Evolutionary conservation across 2,888 invertebrate genomes (phyloP).

Genomic region (Lycia hirtaria): DNA sequence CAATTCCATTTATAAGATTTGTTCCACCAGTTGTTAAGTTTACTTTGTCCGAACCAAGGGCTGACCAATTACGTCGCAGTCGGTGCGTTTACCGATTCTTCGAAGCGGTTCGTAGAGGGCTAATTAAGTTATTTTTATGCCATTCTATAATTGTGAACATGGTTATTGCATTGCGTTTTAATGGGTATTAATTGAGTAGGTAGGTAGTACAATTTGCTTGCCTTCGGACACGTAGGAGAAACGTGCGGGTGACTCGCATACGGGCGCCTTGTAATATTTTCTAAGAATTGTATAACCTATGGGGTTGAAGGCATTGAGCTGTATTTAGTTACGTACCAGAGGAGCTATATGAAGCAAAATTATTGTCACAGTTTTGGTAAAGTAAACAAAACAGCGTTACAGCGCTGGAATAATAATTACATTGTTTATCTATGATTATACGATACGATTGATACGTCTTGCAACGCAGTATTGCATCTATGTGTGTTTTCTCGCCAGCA

Average conservation of each 20-base stretch:
- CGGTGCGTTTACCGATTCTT: constrained; percentile 34
- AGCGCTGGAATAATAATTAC: too few species aligned
- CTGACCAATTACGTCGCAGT: constrained; percentile 53
- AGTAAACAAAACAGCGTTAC: too few species aligned
- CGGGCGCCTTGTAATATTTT: constrained; percentile 2
- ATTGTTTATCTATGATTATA: too few species aligned
- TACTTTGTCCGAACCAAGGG: constrained; percentile 6
- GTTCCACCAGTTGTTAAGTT: not conserved
- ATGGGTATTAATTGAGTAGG: constrained; percentile 62
- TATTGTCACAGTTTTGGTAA: too few species aligned
- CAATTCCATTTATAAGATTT: too few species aligned
- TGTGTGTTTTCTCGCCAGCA: too few species aligned
- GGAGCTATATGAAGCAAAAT: too few species aligned
- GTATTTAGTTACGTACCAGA: too few species aligned
- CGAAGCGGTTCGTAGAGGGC: constrained; percentile 38
- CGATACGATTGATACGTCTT: too few species aligned
- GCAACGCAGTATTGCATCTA: too few species aligned
- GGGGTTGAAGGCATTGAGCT: too few species aligned
- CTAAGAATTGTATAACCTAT: not conserved
- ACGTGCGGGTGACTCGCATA: constrained; percentile 35
- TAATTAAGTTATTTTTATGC: constrained; percentile 54
- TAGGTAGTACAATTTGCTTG: constrained; percentile 56
- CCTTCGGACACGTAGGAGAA: constrained; percentile 38
- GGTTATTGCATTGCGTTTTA: constrained; percentile 66
- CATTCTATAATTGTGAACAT: constrained; percentile 58